Conservation (phyloP, 2,888 invertebrate genomes). For the Parnassius mnemosyne region DNA sequence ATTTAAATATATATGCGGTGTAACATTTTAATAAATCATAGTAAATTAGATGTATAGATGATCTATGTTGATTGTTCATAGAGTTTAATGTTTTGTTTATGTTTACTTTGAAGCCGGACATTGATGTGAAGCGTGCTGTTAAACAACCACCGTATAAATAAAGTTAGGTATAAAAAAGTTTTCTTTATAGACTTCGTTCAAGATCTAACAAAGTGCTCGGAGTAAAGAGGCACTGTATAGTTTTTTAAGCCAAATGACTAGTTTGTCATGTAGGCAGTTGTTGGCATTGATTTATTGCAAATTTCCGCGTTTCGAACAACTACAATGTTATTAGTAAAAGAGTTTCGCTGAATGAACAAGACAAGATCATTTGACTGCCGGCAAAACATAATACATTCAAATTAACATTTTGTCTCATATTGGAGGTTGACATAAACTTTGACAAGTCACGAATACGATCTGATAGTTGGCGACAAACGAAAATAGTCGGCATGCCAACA, state of each 20-base stretch:
- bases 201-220: not conserved
- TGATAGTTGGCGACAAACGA: conserved; percentile 63
- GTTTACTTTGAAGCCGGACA: conserved; percentile 40
- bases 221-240: conserved; percentile 31
- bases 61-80: conserved; percentile 17
- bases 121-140: conserved; percentile 11
- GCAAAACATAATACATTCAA: conserved; percentile 5
- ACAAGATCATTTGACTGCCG: not conserved
- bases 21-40: too few relatives aligned
- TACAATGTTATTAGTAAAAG: conserved; percentile 3
- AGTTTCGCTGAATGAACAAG: conserved; percentile 27
- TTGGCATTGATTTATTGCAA: conserved; percentile 60
- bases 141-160: conserved; percentile 10
- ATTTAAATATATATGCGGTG: not conserved
- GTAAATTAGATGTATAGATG: not conserved
- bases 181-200: not conserved
- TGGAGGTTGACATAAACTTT: conserved; percentile 19
- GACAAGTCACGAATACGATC: conserved; percentile 34
- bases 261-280: conserved; percentile 44
- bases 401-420: conserved; percentile 4
- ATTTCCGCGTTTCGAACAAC: conserved; percentile 33
- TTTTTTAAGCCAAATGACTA: conserved; percentile 46
- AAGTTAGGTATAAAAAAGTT: conserved; percentile 22
- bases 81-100: conserved; percentile 36
- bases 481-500: conserved; percentile 69